These are phyloP conservation scores for Tachina grossa DNA, from an alignment of 2,888 invertebrate genomes.

Conservation along the genomic window DNA sequence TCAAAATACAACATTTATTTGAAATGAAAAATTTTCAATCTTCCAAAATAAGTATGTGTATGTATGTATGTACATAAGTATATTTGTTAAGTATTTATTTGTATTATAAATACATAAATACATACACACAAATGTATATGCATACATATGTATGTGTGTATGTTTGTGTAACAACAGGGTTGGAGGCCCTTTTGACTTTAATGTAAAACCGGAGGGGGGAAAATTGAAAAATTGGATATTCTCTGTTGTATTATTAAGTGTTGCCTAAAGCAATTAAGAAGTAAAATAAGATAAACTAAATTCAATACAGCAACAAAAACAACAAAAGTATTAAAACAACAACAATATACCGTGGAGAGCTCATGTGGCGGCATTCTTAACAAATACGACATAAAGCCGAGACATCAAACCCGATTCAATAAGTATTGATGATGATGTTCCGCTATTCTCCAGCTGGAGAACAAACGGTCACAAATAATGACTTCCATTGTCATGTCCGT, in stretches of 20 bases:
- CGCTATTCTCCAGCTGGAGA: no score
- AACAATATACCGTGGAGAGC: neutral
- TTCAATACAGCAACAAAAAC: neutral
- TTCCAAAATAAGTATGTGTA: no score
- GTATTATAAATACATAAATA: neutral
- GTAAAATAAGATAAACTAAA: slow-evolving; percentile 78
- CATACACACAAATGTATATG: neutral
- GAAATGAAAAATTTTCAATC: slow-evolving; percentile 38
- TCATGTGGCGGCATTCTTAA: no score
- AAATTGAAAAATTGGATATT: slow-evolving; percentile 51
- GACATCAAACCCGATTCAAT: no score
- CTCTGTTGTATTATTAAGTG: slow-evolving; percentile 77
- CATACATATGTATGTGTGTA: neutral
- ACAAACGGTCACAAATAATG: no score
- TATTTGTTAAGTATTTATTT: slow-evolving; percentile 40
- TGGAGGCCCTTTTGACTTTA: neutral
- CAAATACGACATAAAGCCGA: no score
- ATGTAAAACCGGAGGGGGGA: neutral
- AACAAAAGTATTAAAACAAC: slow-evolving; percentile 2
- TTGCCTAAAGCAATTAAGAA: slow-evolving; percentile 81
- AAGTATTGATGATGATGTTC: no score
- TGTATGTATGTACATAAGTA: no score
- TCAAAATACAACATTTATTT: slow-evolving; percentile 10
- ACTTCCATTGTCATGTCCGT: no score
- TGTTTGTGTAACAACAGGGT: neutral